Evolutionary conservation across 1,140 invertebrate species (phyloP), one percentile per base, ranked within the genome.

Genomic region (Propsilocerus akamusi): DNA sequence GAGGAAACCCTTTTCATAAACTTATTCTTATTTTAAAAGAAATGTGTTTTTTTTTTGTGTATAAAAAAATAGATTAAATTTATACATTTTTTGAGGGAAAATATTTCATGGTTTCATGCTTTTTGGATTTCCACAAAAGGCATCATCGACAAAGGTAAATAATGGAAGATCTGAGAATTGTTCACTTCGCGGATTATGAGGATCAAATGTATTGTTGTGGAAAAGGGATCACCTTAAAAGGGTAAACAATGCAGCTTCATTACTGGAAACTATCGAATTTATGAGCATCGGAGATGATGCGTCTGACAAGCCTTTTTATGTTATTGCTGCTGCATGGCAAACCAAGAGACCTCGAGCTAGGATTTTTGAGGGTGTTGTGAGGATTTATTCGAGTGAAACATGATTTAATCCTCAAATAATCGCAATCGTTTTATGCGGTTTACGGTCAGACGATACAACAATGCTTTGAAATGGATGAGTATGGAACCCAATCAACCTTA

Each of bases 211-310:
- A n/a, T n/a, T n/a, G n/a, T n/a, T n/a, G n/a, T n/a, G n/a, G 34
- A 41, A 41, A 41, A 41, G 34, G 34, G 34, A 41, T 41, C 34
- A 41, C 34, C 22, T 41, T 37, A 17, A 20, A 20, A 41, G 34
- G n/a, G 34, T 41, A 41, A 41, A 41, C 34, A 41, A 41, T 41
- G 34, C 12, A 14, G 17, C 14, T 20, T 41, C 34, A 17, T 41
- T 41, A 41, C 22, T 14, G 34, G 10, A 17, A 41, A 41, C 34
- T 41, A 41, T 41, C 34, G 34, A 41, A 41, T 41, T 41, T 41
- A 17, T 41, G 17, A 20, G 17, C 34, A 41, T 20, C 22, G n/a
- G n/a, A n/a, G n/a, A n/a, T n/a, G n/a, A n/a, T n/a, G n/a, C n/a
- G n/a, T 41, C 22, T 20, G 34, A 20, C 34, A 41, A 41, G 34